Evolutionary conservation across 2,888 invertebrate genomes (phyloP), one percentile per base, ranked within the genome.

Genomic region (Bugula neritina): DNA sequence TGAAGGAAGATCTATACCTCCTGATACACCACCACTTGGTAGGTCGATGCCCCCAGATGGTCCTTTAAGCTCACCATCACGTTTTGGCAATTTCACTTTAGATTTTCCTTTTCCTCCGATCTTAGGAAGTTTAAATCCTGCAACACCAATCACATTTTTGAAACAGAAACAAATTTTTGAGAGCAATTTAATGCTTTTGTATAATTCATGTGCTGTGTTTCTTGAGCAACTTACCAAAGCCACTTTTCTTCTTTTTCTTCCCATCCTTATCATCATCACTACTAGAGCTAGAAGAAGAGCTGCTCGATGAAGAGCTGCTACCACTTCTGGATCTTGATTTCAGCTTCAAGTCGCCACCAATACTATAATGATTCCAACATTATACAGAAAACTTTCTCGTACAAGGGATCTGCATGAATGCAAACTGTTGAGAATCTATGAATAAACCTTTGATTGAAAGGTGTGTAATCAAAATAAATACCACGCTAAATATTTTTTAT

Each of bases 11-110:
- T 27, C 70, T 23, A 70, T 43, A 2, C 35, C 35, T n/a, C 69
- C 69, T 5, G 69, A 69, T n/a, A 69, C 17, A 69, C 69, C 29
- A 3, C 43, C 43, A 43, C 43, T 43, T 43, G 43, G 43, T 43
- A 43, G 43, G 17, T 43, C 43, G 17, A 43, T 43, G 17, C 43
- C 17, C 43, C 5, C 43, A 43, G 5, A 5, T 43, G 43, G 43
- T 43, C 10, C 43, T 17, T 43, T 43, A 10, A 43, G 10, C 5
- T 43, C 43, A 5, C 5, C 5, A 43, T 43, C 43, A 43, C 10
- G 10, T 43, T 43, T 43, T 10, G 43, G 43, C 10, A 17, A 5
- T 43, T 43, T 43, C 10, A 43, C 43, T 17, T 43, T 57, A 5
- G 27, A 13, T 25, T 57, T 27, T 21, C n/a, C 57, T 21, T 21